A percentile compares a stretch with the other conserved stretches of the same genome.
phyloP scores from a whole-genome alignment of 2,113 vertebrate genomes.

The Pampusana beccarii region DNA sequence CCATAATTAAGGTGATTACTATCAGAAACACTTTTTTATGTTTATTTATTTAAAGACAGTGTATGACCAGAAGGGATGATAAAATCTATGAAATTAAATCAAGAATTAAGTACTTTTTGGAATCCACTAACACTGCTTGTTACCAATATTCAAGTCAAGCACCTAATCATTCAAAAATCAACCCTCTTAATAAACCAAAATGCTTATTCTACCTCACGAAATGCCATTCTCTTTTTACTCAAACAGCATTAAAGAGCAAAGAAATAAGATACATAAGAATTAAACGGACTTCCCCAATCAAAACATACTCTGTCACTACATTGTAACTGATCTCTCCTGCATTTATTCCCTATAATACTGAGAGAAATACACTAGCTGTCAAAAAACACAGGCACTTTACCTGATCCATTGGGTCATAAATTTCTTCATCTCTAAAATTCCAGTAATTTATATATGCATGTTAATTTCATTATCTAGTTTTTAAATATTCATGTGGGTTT shows the following conservation, averaged over 20 bases:
- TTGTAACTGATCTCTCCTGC: background rate
- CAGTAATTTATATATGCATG: background rate
- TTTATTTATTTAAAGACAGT: background rate
- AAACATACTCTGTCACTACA: background rate
- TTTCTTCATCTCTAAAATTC: background rate
- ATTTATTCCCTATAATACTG: background rate
- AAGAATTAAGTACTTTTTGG: background rate
- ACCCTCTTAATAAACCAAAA: background rate
- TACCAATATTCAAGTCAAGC: background rate
- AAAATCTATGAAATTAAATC: background rate
- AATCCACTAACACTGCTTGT: background rate
- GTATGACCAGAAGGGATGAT: background rate
- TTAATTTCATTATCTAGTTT: background rate
- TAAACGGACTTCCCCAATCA: background rate
- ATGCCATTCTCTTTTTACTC: background rate
- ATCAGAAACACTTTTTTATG: background rate
- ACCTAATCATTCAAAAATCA: background rate
- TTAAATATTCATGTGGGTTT: background rate
- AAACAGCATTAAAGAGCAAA: background rate
- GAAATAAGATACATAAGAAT: background rate
- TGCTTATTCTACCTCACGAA: background rate
- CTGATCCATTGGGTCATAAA: background rate
- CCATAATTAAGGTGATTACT: background rate
- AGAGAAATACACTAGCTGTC: background rate
- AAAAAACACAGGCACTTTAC: background rate